Evolutionary conservation across 2,888 invertebrate species (phyloP), one percentile per base, ranked within the genome.

Genomic region (Maniola hyperantus): DNA sequence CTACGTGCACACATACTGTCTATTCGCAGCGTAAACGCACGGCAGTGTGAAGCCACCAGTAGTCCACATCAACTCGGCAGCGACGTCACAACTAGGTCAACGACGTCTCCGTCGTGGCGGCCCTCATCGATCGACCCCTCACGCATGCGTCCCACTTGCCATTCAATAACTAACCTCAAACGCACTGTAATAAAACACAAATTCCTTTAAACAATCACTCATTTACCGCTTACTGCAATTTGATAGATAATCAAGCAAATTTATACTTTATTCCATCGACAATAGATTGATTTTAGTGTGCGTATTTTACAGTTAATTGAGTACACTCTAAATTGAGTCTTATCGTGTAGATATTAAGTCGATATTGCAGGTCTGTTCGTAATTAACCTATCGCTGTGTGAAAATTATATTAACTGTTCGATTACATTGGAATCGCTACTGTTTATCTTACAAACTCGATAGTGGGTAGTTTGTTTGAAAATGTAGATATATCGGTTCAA

Each of bases 71-170:
- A 59, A 34, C 50, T 11, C 13, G 42, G 50, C 69, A 69, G 70
- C 77, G 76, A 79, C 79, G 78, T 74, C 76, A 77, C 83, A 90
- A 85, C 71, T 89, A 81, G 91, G 90, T 89, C 89, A 89, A 74
- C 78, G 80, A 75, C 86, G 85, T 81, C 84, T 83, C 82, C 85
- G 78, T 79, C 84, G 82, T 82, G 85, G 78, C 84, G 79, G 74
- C 67, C 76, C 68, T 71, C 83, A 91, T 91, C 91, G 91, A 91
- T 90, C 89, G 82, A 69, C 51, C 66, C 71, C 44, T 61, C 81
- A 75, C 91, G 90, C 91, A 81, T 85, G 90, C 91, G 89, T 61
- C 61, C 42, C 2, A 11, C 13, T 7, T 33, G 33, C 26, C 54
- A 68, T 64, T 54, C 69, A 26, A 74, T 69, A 72, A 66, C 50